These are phyloP conservation scores for Phrynosoma platyrhinos DNA, from an alignment of 2,113 vertebrate genomes.

Conservation along the genomic window DNA sequence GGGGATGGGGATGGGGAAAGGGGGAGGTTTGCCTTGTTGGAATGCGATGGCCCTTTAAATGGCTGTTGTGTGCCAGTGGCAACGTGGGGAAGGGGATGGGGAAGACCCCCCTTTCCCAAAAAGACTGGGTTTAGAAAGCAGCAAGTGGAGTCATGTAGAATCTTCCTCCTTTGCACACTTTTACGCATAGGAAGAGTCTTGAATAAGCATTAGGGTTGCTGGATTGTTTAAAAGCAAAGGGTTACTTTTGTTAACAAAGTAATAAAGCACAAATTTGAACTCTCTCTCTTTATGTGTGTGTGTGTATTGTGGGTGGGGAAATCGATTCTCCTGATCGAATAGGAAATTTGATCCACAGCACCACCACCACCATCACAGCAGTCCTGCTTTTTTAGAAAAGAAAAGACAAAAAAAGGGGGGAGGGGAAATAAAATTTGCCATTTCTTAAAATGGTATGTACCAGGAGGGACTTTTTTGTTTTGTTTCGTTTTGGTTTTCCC, in stretches of 20 bases:
- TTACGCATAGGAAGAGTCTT: background rate
- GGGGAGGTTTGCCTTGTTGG: background rate
- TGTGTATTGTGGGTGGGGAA: background rate
- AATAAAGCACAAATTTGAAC: background rate
- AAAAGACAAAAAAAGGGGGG: no score
- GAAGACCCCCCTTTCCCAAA: background rate
- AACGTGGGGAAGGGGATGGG: background rate
- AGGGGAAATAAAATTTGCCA: no score
- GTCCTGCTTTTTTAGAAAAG: background rate
- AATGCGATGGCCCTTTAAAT: slow-evolving; percentile 37
- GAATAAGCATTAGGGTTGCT: no score
- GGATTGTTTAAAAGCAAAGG: no score
- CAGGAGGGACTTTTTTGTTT: background rate
- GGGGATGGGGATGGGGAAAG: background rate
- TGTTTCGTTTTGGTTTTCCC: no score
- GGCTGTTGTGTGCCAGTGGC: slow-evolving; percentile 6
- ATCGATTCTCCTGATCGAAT: slow-evolving; percentile 33
- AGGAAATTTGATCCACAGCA: slow-evolving; percentile 23
- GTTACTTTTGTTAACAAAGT: no score
- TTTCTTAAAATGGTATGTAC: background rate
- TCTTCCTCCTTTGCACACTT: background rate
- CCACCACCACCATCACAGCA: background rate
- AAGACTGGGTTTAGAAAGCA: background rate
- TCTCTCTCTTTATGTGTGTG: no score
- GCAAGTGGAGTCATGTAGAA: background rate